Evolutionary conservation across 2,113 vertebrate genomes (phyloP).

Genomic region (Forbesichthys agassizii): DNA sequence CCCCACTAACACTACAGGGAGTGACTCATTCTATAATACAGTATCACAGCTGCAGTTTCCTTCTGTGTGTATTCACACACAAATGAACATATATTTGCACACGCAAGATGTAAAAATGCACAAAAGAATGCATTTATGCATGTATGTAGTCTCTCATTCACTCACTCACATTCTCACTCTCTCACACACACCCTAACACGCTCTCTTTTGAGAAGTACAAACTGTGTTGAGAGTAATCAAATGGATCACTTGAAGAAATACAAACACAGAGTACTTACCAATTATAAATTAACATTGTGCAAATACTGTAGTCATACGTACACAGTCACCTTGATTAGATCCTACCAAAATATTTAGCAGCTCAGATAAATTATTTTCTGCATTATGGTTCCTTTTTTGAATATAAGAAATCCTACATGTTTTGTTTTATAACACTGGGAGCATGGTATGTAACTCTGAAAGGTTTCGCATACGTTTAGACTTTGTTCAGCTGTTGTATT

Average conservation of each 20-base stretch:
- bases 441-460: not conserved
- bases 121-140: too few species aligned
- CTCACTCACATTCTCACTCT: not conserved
- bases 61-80: constrained; percentile 12
- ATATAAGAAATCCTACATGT: not conserved
- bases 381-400: constrained; percentile 6
- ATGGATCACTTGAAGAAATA: constrained; percentile 53
- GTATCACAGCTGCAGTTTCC: constrained; percentile 4
- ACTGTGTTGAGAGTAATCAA: constrained; percentile 38
- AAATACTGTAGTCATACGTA: constrained; percentile 54
- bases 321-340: constrained; percentile 44
- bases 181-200: constrained; percentile 1
- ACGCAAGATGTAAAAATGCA: not conserved
- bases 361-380: constrained; percentile 8
- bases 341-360: constrained; percentile 25
- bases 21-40: constrained; percentile 13
- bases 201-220: constrained; percentile 1
- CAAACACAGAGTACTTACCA: constrained; percentile 42
- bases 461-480: not conserved
- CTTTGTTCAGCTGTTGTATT: constrained; percentile 39
- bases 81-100: constrained; percentile 13
- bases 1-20: not conserved
- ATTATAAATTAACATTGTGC: constrained; percentile 71
- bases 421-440: not conserved
- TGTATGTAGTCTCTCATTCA: not conserved